These are phyloP conservation scores for Umimayanthus chanpuru DNA, from an alignment of 92 coral and sea anemone species.

Conservation along the genomic window DNA sequence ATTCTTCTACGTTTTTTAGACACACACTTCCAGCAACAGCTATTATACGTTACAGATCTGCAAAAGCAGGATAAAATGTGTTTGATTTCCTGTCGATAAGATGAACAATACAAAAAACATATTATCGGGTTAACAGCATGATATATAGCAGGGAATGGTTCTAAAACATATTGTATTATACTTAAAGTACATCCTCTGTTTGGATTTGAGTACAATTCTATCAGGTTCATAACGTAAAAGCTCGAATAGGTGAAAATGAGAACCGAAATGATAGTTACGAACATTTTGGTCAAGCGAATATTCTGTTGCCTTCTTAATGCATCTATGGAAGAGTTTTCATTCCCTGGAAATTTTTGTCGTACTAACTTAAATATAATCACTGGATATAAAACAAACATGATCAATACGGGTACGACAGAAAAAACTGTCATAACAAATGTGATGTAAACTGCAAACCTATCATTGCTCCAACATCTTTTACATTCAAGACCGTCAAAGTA, in stretches of 20 bases:
- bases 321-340: neutral
- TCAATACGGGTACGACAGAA: neutral
- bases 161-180: neutral
- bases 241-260: neutral
- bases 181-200: neutral
- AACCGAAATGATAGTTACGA: neutral
- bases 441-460: neutral
- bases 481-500: neutral
- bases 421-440: neutral
- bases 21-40: neutral
- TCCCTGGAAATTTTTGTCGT: neutral
- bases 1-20: neutral
- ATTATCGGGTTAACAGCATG: neutral
- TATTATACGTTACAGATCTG: neutral
- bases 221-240: neutral
- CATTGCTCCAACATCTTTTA: neutral
- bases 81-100: conserved; percentile 1
- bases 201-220: neutral
- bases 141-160: neutral
- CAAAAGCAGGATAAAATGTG: neutral
- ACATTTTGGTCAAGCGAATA: neutral
- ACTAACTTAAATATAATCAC: neutral
- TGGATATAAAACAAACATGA: neutral
- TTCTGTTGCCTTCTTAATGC: neutral
- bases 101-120: neutral